These are phyloP conservation scores for Colletes collaris DNA, from an alignment of 2,888 invertebrate genomes.

Conservation along the genomic window DNA sequence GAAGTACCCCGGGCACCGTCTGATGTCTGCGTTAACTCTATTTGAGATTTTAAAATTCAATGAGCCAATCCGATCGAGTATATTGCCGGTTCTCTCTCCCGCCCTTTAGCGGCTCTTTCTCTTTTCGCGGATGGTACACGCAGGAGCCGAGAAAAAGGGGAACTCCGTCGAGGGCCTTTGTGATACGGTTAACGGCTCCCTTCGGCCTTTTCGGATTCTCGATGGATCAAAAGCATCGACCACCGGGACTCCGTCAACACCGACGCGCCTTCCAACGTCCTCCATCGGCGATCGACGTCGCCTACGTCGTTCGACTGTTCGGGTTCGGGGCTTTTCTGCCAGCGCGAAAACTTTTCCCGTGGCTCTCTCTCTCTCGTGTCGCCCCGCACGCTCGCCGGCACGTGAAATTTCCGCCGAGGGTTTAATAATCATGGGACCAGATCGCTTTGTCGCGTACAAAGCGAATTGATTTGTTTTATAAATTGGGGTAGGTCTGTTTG, in stretches of 20 bases:
- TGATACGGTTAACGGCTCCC: constrained; percentile 70
- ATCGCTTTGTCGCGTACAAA: constrained; percentile 54
- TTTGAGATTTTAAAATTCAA: constrained; percentile 74
- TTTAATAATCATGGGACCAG: constrained; percentile 51
- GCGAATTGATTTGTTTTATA: constrained; percentile 58
- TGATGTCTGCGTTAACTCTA: constrained; percentile 70
- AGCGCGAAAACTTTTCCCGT: constrained; percentile 52
- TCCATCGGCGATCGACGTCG: background rate
- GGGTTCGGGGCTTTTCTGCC: constrained; percentile 33
- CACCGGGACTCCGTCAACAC: constrained; percentile 48
- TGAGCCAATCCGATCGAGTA: constrained; percentile 71
- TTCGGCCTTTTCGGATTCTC: constrained; percentile 66
- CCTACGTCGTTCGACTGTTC: constrained; percentile 17
- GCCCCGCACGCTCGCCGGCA: constrained; percentile 47
- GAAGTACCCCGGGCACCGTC: constrained; percentile 46
- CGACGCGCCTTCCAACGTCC: constrained; percentile 19
- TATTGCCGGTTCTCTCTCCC: constrained; percentile 40
- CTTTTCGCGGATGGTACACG: constrained; percentile 46
- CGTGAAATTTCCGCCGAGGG: constrained; percentile 54
- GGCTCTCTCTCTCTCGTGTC: background rate
- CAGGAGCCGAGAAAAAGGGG: constrained; percentile 45
- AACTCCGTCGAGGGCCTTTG: constrained; percentile 68
- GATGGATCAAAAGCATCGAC: constrained; percentile 73
- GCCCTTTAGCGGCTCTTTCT: constrained; percentile 17
- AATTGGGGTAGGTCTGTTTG: constrained; percentile 60